Conservation (phyloP, 2,797 vertebrate genomes). For the Acipenser oxyrinchus region DNA sequence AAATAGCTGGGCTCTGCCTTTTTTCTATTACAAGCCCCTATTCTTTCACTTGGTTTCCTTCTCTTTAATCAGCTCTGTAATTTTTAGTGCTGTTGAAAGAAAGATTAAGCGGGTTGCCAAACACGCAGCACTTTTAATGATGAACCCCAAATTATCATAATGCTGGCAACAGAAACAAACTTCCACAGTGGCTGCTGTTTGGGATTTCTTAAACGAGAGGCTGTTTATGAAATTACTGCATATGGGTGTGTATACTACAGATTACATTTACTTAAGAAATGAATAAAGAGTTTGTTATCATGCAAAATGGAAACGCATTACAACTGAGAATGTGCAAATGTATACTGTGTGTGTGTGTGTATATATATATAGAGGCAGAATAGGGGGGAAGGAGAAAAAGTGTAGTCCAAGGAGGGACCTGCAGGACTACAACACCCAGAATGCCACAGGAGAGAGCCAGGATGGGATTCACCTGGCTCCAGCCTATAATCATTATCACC, state of each 20-base stretch:
- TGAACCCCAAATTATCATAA: background rate
- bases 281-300: no score
- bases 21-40: background rate
- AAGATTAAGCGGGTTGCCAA: background rate
- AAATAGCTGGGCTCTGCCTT: background rate
- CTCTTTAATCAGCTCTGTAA: background rate
- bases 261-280: no score
- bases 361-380: background rate
- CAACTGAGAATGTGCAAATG: no score
- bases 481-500: no score
- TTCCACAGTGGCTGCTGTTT: background rate
- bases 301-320: no score
- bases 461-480: no score
- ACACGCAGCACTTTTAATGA: background rate
- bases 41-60: conserved; percentile 1
- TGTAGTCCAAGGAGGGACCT: no score
- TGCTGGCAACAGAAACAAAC: background rate
- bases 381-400: no score
- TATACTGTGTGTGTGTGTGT: background rate
- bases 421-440: no score
- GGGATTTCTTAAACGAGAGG: background rate
- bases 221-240: background rate
- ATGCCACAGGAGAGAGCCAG: no score
- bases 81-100: conserved; percentile 1
- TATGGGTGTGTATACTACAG: background rate